Base-by-base conservation (phyloP, 2,113 vertebrate genomes). In the Pluvialis apricaria region DNA sequence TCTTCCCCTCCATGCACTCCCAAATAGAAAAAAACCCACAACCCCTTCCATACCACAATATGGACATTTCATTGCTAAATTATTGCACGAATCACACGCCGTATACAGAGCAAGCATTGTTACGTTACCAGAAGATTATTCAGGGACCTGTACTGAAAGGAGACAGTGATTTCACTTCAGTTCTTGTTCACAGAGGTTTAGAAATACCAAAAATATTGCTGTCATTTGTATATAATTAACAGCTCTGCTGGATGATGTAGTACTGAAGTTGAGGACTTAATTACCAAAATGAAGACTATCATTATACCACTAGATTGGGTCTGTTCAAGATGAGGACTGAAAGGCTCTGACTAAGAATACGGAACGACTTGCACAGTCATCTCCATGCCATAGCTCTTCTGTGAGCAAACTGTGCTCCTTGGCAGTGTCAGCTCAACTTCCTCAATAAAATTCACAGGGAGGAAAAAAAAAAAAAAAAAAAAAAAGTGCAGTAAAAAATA, bases 151-250 rank as follows among this genome's bases (percentile, higher is more conserved):
- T 52, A 69, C 87, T 95, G 83, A 85, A 85, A 85, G 34, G 22
- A 90, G 68, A 79, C 45, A 36, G 32, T 54, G 57, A 79, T 84
- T 96, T 97, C 54, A 70, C 70, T 95, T 76, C 62, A 70, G 17
- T 44, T 84, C 73, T 78, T 79, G 49, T 65, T 91, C 65, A 87
- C 24, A 79, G 32, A 92, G 78, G 60, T 49, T 97, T 28, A 79
- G 66, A 93, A 96, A 92, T 15, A 79, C 62, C 75, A 82, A 89
- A 94, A 83, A 94, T 76, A 58, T 25, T 72, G 70, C 71, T 84
- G 62, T 40, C 25, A 32, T 91, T 94, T 76, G 66, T 85, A 47
- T 71, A 21, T 68, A 92, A 91, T 82, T 82, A 94, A 86, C 52
- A 88, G 3, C 88, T 69, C 79, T 45, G 62, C 57, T 80, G 70